Conservation (phyloP, 2,888 invertebrate species). For the Chelonus formosanus region DNA sequence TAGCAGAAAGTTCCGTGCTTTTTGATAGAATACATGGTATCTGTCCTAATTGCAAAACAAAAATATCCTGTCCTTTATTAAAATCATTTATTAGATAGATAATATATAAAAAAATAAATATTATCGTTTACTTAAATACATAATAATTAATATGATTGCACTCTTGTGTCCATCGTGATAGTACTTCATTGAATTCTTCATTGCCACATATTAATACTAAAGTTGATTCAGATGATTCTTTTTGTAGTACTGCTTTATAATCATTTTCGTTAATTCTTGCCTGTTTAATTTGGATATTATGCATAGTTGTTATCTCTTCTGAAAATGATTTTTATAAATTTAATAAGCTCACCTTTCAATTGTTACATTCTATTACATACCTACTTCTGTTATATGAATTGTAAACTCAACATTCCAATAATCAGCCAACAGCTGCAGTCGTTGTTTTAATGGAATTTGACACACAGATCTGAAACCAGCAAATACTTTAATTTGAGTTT, state of each 20-base stretch:
- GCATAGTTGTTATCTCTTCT: slow-evolving; percentile 44
- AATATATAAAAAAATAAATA: slow-evolving; percentile 5
- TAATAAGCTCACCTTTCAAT: not conserved
- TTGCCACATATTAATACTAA: slow-evolving; percentile 59
- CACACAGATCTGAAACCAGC: slow-evolving; percentile 52
- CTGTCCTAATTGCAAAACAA: slow-evolving; percentile 57
- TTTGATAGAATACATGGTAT: slow-evolving; percentile 56
- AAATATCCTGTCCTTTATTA: slow-evolving; percentile 51
- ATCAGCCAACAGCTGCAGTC: slow-evolving; percentile 52
- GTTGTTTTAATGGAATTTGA: slow-evolving; percentile 53
- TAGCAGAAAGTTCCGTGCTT: slow-evolving; percentile 51
- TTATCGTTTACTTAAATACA: slow-evolving; percentile 45
- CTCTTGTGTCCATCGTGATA: slow-evolving; percentile 43
- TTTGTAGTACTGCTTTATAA: slow-evolving; percentile 40
- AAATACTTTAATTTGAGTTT: slow-evolving; percentile 52
- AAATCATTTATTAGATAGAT: slow-evolving; percentile 6
- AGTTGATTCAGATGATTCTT: slow-evolving; percentile 41
- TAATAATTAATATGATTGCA: slow-evolving; percentile 46
- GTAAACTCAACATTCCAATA: slow-evolving; percentile 61
- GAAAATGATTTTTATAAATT: slow-evolving; percentile 30
- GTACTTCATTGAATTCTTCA: slow-evolving; percentile 48
- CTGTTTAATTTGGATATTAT: slow-evolving; percentile 49
- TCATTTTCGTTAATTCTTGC: slow-evolving; percentile 45
- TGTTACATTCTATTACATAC: slow-evolving; percentile 38
- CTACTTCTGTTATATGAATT: slow-evolving; percentile 50